Percentiles rank a stretch among this genome's conserved stretches.
phyloP scores from a whole-genome alignment of 2,888 invertebrate genomes.

The Tachina fera region DNA sequence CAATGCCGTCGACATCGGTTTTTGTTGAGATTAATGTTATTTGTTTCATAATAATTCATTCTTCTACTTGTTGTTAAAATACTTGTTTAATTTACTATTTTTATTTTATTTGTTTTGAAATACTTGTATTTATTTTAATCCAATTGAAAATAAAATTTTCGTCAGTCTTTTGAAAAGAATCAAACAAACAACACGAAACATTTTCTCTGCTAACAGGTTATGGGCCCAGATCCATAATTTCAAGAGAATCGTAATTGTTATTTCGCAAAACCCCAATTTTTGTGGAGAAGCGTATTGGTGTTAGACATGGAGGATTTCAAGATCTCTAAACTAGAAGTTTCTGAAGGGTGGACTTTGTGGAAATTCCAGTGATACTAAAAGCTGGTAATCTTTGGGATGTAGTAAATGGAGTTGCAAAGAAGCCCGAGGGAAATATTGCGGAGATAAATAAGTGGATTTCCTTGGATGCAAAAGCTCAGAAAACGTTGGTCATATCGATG shows the following conservation, averaged over 20 bases:
- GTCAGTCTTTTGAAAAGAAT: too few species aligned
- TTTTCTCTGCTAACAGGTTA: not conserved
- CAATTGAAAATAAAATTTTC: too few species aligned
- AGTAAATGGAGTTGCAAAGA: slow-evolving; percentile 20
- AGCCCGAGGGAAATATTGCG: slow-evolving; percentile 14
- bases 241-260: slow-evolving; percentile 5
- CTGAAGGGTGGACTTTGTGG: slow-evolving; percentile 37
- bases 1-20: too few species aligned
- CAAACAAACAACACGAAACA: too few species aligned
- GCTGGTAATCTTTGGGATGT: slow-evolving; percentile 21
- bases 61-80: too few species aligned
- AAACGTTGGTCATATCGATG: slow-evolving; percentile 44
- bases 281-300: not conserved
- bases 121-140: too few species aligned
- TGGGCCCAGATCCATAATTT: not conserved
- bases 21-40: too few species aligned
- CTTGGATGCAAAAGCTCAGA: slow-evolving; percentile 13
- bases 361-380: slow-evolving; percentile 43
- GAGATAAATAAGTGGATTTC: slow-evolving; percentile 1
- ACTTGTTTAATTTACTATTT: too few species aligned
- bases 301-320: not conserved
- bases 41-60: too few species aligned
- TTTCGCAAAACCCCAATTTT: slow-evolving; percentile 20
- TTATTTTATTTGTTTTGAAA: too few species aligned
- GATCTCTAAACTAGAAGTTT: slow-evolving; percentile 32